Evolutionary conservation across 1,140 invertebrate species (phyloP).

Genomic region (Limonius californicus): DNA sequence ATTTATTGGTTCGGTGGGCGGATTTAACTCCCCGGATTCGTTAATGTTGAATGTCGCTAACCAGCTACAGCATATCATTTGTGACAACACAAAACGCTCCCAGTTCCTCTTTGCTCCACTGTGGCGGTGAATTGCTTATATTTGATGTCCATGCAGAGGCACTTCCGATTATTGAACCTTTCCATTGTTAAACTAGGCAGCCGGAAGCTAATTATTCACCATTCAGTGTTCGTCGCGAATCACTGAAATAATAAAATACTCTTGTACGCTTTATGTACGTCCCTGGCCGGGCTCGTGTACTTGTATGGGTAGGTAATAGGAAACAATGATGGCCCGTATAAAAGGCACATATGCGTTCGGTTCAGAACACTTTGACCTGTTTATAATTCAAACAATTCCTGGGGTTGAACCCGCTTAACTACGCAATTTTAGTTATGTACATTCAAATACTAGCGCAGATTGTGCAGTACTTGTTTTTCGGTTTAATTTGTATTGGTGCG

Average conservation of each 20-base stretch:
- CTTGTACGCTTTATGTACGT: not conserved
- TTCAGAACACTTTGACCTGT: too few species aligned
- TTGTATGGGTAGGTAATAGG: too few species aligned
- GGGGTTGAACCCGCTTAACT: too few species aligned
- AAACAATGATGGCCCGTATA: too few species aligned
- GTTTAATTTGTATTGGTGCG: too few species aligned
- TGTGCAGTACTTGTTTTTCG: too few species aligned
- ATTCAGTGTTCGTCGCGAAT: not conserved
- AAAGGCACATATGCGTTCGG: too few species aligned
- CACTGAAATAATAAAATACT: constrained; percentile 7
- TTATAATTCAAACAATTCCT: too few species aligned
- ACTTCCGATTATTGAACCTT: constrained; percentile 10
- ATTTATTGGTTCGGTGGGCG: not conserved
- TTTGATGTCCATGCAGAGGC: constrained; percentile 8
- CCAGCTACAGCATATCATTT: not conserved
- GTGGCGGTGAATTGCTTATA: constrained; percentile 5
- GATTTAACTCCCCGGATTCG: not conserved
- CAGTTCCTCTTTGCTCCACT: not conserved
- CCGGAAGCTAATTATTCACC: constrained; percentile 12
- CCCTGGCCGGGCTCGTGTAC: not conserved
- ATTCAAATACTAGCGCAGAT: too few species aligned
- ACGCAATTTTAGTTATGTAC: too few species aligned
- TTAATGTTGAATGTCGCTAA: constrained; percentile 1
- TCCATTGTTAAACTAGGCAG: constrained; percentile 7
- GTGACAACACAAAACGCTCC: not conserved